phyloP scores from a whole-genome alignment of 2,113 vertebrate species.

The Clinocottus analis region DNA sequence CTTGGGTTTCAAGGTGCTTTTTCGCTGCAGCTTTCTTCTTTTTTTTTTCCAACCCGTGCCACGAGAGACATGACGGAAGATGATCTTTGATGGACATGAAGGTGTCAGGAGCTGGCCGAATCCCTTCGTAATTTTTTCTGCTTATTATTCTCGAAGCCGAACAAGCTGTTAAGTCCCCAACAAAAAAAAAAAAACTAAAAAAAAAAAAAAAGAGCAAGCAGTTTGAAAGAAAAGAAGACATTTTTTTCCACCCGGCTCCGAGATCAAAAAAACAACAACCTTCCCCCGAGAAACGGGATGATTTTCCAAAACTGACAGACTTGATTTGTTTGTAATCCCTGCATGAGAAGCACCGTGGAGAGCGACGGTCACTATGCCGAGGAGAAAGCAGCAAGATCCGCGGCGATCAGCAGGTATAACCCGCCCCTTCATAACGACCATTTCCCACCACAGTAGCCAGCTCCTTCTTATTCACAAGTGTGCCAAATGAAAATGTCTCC shows the following conservation, averaged over 20 bases:
- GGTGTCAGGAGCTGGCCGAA: slow-evolving; percentile 73
- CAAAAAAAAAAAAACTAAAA: no score
- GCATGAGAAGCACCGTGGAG: slow-evolving; percentile 92
- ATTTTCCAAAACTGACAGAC: slow-evolving; percentile 73
- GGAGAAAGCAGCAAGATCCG: slow-evolving; percentile 97
- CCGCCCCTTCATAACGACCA: slow-evolving; percentile 47
- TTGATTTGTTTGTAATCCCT: slow-evolving; percentile 75
- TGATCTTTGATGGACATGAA: slow-evolving; percentile 75
- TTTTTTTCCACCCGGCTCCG: slow-evolving; percentile 32
- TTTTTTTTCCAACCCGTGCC: slow-evolving; percentile 29
- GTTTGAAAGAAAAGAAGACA: slow-evolving; percentile 66
- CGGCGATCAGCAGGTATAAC: slow-evolving; percentile 94
- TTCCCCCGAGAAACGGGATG: slow-evolving; percentile 66
- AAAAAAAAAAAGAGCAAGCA: slow-evolving; percentile 49
- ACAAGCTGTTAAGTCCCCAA: slow-evolving; percentile 41
- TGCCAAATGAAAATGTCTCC: slow-evolving; percentile 18
- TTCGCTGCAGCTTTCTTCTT: slow-evolving; percentile 66
- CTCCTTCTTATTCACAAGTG: slow-evolving; percentile 33
- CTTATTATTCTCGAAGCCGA: slow-evolving; percentile 56
- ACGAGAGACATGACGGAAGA: slow-evolving; percentile 75
- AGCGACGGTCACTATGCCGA: slow-evolving; percentile 96
- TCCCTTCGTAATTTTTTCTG: slow-evolving; percentile 53
- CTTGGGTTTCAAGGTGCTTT: slow-evolving; percentile 77
- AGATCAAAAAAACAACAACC: slow-evolving; percentile 27
- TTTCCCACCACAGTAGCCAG: slow-evolving; percentile 48